These are phyloP conservation scores for Asobara japonica DNA, from an alignment of 1,140 invertebrate species.

Conservation along the genomic window DNA sequence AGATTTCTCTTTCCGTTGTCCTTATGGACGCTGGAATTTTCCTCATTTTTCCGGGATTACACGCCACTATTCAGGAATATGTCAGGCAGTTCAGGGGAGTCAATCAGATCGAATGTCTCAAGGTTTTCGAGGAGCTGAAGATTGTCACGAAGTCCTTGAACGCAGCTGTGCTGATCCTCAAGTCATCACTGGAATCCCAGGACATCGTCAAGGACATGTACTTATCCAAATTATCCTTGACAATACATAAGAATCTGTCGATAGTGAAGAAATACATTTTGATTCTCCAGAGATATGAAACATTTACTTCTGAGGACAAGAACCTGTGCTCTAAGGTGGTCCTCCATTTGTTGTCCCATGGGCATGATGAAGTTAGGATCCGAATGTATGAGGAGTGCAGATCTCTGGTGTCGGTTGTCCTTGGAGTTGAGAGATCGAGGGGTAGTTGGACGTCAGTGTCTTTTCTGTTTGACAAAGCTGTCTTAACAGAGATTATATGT, in stretches of 20 bases:
- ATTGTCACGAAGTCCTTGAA: slow-evolving; percentile 52
- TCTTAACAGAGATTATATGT: slow-evolving; percentile 73
- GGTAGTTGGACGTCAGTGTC: slow-evolving; percentile 57
- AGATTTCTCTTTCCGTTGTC: slow-evolving; percentile 45
- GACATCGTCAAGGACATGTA: slow-evolving; percentile 45
- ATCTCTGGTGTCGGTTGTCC: slow-evolving; percentile 50
- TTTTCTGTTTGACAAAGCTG: slow-evolving; percentile 68
- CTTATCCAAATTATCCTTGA: slow-evolving; percentile 49
- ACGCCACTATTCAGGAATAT: slow-evolving; percentile 51
- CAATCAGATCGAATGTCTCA: slow-evolving; percentile 41
- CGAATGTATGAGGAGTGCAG: slow-evolving; percentile 62
- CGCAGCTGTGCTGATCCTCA: slow-evolving; percentile 53
- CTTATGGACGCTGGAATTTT: slow-evolving; percentile 58
- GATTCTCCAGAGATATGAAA: slow-evolving; percentile 32
- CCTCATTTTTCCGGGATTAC: slow-evolving; percentile 50
- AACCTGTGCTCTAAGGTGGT: slow-evolving; percentile 48
- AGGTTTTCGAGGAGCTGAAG: slow-evolving; percentile 53
- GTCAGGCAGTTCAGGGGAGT: slow-evolving; percentile 49
- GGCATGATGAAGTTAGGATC: slow-evolving; percentile 53
- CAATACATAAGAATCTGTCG: slow-evolving; percentile 55
- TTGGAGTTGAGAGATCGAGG: slow-evolving; percentile 60
- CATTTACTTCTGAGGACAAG: slow-evolving; percentile 41
- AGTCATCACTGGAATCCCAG: slow-evolving; percentile 24
- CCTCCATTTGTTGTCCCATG: slow-evolving; percentile 52
- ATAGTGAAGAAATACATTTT: slow-evolving; percentile 43